phyloP scores from a whole-genome alignment of 2,797 vertebrate genomes.

The Clamator glandarius region DNA sequence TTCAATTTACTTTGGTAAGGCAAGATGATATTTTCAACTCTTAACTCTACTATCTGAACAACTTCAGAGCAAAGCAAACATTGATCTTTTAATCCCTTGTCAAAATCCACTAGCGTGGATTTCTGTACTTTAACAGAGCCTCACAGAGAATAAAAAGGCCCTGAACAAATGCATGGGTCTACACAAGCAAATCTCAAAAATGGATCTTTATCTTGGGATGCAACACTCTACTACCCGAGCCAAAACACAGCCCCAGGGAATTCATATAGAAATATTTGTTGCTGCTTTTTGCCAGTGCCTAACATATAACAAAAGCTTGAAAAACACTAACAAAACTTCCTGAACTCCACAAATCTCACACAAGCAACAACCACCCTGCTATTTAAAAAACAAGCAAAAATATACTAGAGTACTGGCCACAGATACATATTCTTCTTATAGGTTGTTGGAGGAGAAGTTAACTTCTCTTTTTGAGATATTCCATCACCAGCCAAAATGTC shows the following conservation, averaged over 20 bases:
- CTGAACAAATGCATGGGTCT: not conserved
- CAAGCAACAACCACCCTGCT: not conserved
- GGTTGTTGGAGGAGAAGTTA: not conserved
- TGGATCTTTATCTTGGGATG: not conserved
- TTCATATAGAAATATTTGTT: not conserved
- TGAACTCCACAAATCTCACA: not conserved
- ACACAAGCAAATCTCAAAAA: not conserved
- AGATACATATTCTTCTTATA: not conserved
- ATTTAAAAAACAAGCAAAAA: not conserved
- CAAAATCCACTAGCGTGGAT: not conserved
- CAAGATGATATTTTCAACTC: not conserved
- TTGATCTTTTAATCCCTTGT: not conserved
- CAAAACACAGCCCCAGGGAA: not conserved
- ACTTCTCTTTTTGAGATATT: not conserved
- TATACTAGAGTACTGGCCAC: not conserved
- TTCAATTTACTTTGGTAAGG: not conserved
- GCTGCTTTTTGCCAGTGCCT: not conserved
- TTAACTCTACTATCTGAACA: not conserved
- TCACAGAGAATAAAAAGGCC: not conserved
- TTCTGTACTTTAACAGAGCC: not conserved
- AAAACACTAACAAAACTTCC: conserved; percentile 2
- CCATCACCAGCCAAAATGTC: not conserved
- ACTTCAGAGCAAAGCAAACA: conserved; percentile 16
- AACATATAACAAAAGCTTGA: not conserved
- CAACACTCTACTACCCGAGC: not conserved